These are phyloP conservation scores for Homarus gammarus DNA, from an alignment of 2,888 invertebrate species.

Conservation along the genomic window DNA sequence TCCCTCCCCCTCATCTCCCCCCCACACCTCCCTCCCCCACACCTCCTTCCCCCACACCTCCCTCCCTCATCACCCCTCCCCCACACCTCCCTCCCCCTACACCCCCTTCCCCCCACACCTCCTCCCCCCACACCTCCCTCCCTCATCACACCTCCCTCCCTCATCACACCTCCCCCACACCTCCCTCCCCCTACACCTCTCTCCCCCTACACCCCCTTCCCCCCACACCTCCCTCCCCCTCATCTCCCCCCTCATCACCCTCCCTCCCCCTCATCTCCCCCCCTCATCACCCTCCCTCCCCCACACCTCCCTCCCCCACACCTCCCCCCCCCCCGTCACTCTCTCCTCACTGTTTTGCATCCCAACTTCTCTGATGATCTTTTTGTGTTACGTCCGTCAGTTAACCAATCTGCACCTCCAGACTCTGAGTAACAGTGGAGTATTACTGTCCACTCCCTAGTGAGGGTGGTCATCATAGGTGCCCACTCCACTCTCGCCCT, in stretches of 20 bases:
- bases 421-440: slow-evolving; percentile 36
- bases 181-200: background rate
- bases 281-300: background rate
- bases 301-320: slow-evolving; percentile 25
- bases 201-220: background rate
- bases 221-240: background rate
- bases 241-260: background rate
- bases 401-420: slow-evolving; percentile 35
- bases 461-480: background rate
- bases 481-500: background rate
- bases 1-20: too few relatives aligned
- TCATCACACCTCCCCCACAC: background rate
- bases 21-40: too few relatives aligned
- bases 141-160: background rate
- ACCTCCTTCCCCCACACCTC: too few relatives aligned
- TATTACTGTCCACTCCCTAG: slow-evolving; percentile 29
- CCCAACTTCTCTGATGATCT: slow-evolving; percentile 42
- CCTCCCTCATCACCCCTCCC: too few relatives aligned
- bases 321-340: background rate
- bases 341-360: slow-evolving; percentile 44
- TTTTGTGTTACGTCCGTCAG: slow-evolving; percentile 47
- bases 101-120: too few relatives aligned
- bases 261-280: background rate
- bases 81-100: too few relatives aligned
- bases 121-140: background rate